Evolutionary conservation across 1,140 invertebrate genomes (phyloP).

Genomic region (Drosophila pandora): DNA sequence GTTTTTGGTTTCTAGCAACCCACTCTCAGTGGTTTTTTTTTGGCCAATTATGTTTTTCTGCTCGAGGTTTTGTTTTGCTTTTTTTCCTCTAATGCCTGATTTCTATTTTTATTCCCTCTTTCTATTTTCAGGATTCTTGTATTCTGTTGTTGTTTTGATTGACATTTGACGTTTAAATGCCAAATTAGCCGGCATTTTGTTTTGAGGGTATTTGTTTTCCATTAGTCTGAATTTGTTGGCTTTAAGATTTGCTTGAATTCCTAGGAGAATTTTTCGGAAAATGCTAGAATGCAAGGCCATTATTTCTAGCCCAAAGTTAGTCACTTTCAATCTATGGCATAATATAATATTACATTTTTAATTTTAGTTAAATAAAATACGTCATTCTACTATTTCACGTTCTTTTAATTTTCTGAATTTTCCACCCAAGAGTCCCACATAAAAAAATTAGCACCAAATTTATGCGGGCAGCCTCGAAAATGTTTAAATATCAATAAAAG

Average conservation of each 20-base stretch:
- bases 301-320: too few species aligned
- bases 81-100: conserved; percentile 6
- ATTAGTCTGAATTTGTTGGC: conserved; percentile 32
- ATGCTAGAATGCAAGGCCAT: conserved; percentile 19
- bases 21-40: conserved; percentile 61
- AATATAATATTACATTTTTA: conserved; percentile 18
- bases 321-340: conserved; percentile 26
- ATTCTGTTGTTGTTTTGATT: conserved; percentile 56
- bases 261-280: conserved; percentile 16
- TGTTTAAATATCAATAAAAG: conserved; percentile 80
- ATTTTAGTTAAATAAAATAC: neutral
- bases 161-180: conserved; percentile 80
- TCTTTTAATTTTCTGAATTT: too few species aligned
- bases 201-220: conserved; percentile 20
- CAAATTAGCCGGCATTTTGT: conserved; percentile 72
- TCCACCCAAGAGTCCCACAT: neutral
- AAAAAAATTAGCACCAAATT: conserved; percentile 60
- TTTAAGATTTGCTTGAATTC: conserved; percentile 44
- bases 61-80: conserved; percentile 30
- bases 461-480: conserved; percentile 72
- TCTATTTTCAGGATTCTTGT: conserved; percentile 19
- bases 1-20: conserved; percentile 18
- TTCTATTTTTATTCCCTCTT: conserved; percentile 27
- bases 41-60: conserved; percentile 72
- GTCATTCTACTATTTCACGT: neutral